Base-by-base conservation (phyloP, 2,888 invertebrate species). In the Papilio elwesi region DNA sequence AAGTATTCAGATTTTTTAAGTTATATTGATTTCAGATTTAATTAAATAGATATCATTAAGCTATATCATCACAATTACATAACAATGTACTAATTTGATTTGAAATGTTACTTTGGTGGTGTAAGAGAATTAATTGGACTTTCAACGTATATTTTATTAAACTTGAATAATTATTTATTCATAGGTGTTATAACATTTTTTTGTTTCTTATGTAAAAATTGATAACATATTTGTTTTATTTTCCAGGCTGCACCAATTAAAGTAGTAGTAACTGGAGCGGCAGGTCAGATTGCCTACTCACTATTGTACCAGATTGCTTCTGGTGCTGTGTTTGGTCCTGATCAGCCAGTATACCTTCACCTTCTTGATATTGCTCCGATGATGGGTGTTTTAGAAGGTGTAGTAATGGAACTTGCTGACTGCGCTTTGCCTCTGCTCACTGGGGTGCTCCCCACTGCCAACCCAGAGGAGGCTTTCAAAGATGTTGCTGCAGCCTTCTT, bases 241-340 rank as follows among this genome's bases (percentile, higher is more conserved):
- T 75, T 95, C 74, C 89, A 97, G 97, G 94, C 95, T 83, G 96
- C 96, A 90, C 97, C 98, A 85, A 97, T 99, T 84, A 96, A 96
- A 93, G 98, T 99, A 78, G 97, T 98, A 74, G 97, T 99, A 48
- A 99, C 99, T 70, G 99, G 99, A 75, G 99, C 99, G 81, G 99
- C 99, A 75, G 99, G 99, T 16, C 99, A 99, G 94, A 99, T 99
- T 81, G 99, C 98, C 74, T 99, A 99, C 90, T 99, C 99, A 3
- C 94, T 99, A 62, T 94, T 99, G 13, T 98, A 98, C 87, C 97
- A 98, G 93, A 95, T 99, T 79, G 98, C 98, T 13, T 98, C 98
- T 82, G 99, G 99, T 74, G 97, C 98, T 87, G 98, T 99, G 0
- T 99, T 99, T 89, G 99, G 99, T 48, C 94, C 95, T 67, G 94